Evolutionary conservation across 2,113 vertebrate genomes (phyloP), one percentile per base, ranked within the genome.

Genomic region (Stercorarius parasiticus): DNA sequence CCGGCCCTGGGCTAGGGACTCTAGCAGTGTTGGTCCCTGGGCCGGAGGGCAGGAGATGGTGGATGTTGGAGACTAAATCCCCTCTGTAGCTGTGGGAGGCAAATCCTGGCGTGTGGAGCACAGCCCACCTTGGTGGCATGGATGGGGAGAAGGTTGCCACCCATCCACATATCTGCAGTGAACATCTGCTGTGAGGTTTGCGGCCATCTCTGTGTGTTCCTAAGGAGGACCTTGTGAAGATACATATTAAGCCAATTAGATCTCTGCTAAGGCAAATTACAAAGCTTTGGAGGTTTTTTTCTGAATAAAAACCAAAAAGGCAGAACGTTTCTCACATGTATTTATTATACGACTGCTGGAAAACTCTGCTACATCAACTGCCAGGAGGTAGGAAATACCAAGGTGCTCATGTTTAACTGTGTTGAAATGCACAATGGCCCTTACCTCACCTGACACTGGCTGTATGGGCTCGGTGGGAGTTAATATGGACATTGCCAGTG

Each of bases 81-180:
- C 6, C 34, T 61, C 34, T 52, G 2, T 16, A 38, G 32, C 32
- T 61, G 15, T 52, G 45, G 45, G 34, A 61, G 29, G 22, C 62
- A 82, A 61, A 61, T 79, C 55, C 27, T 79, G 55, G 17, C 3
- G 2, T 27, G 17, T 0, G 5, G 38, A 53, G 32, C 1, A 0
- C 65, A 45, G 55, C 32, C 53, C 45, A 19, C 70, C 15, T 61
- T 2, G 1, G 22, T 76, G 62, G 29, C 5, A 1, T n/a, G 62
- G 19, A 16, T 40, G 45, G 9, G 53, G 52, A 59, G 52, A 38
- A 23, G 38, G 36, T 36, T 56, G 38, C 22, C 52, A 56, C 7
- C 12, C 2, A 0, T 13, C 61, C 69, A 34, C 22, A 6, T 67
- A 14, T 66, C 26, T 82, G 43, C 43, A 52, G 70, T 3, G 6